phyloP scores from a whole-genome alignment of 1,140 invertebrate genomes.

The Drosophila mayri region DNA sequence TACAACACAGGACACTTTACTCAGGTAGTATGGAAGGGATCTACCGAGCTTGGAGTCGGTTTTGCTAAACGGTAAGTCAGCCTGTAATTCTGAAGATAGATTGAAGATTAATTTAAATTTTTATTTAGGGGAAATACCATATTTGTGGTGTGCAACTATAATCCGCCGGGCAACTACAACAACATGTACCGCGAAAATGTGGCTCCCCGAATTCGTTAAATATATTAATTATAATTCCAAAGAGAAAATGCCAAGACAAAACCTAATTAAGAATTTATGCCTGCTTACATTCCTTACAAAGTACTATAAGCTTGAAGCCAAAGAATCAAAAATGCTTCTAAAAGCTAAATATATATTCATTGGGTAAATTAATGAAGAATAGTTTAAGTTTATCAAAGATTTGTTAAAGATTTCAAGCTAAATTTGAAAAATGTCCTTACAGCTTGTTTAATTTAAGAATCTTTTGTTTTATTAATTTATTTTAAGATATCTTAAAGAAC shows the following conservation, averaged over 20 bases:
- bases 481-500: neutral
- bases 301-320: neutral
- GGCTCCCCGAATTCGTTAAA: slow-evolving; percentile 35
- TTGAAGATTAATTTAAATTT: neutral
- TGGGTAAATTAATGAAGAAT: neutral
- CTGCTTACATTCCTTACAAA: slow-evolving; percentile 1
- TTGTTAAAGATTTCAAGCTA: neutral
- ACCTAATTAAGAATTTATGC: no score
- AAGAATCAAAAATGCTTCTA: neutral
- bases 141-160: slow-evolving; percentile 74
- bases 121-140: slow-evolving; percentile 53
- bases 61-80: slow-evolving; percentile 86
- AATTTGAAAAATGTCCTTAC: neutral
- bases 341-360: neutral
- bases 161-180: slow-evolving; percentile 72
- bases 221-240: neutral
- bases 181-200: slow-evolving; percentile 56
- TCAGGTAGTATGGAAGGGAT: slow-evolving; percentile 90
- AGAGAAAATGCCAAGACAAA: neutral
- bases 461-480: no score
- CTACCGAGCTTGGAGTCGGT: slow-evolving; percentile 90
- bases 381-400: neutral
- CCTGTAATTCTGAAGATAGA: no score
- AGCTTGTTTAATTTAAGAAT: neutral
- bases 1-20: slow-evolving; percentile 89